These are phyloP conservation scores for Enteromius viviparus DNA, from an alignment of 2,797 vertebrate species.

Conservation along the genomic window DNA sequence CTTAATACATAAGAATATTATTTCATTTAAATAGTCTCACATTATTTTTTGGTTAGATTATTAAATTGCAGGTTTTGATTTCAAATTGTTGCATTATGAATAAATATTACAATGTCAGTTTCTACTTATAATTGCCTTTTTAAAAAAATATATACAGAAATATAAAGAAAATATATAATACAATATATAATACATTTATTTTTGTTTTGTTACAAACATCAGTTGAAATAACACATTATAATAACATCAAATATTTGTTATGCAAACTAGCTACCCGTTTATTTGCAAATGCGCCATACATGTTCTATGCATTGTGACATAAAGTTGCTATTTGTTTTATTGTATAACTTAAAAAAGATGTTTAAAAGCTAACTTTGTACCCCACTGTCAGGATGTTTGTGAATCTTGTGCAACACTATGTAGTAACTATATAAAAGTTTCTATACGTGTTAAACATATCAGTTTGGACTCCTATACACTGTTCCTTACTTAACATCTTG, in stretches of 20 bases:
- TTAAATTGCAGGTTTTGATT: background rate
- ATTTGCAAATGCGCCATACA: background rate
- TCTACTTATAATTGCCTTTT: background rate
- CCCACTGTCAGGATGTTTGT: background rate
- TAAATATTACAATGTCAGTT: background rate
- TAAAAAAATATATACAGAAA: too few species aligned
- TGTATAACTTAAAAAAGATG: background rate
- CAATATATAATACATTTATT: background rate
- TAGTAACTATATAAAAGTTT: background rate
- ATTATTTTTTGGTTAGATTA: background rate
- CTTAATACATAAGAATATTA: background rate
- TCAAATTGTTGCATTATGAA: background rate
- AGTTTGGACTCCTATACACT: constrained; percentile 30
- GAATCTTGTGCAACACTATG: constrained; percentile 10
- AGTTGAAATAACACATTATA: background rate
- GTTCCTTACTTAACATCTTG: constrained; percentile 15
- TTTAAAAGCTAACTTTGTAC: background rate
- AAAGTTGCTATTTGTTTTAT: constrained; percentile 4
- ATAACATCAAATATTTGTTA: background rate
- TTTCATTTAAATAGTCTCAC: background rate
- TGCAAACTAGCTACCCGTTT: background rate
- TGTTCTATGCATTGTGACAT: background rate
- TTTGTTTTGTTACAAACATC: background rate
- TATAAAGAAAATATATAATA: background rate
- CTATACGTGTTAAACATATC: constrained; percentile 12